Evolutionary conservation across 2,888 invertebrate species (phyloP).

Genomic region (Drosophila mimetica): DNA sequence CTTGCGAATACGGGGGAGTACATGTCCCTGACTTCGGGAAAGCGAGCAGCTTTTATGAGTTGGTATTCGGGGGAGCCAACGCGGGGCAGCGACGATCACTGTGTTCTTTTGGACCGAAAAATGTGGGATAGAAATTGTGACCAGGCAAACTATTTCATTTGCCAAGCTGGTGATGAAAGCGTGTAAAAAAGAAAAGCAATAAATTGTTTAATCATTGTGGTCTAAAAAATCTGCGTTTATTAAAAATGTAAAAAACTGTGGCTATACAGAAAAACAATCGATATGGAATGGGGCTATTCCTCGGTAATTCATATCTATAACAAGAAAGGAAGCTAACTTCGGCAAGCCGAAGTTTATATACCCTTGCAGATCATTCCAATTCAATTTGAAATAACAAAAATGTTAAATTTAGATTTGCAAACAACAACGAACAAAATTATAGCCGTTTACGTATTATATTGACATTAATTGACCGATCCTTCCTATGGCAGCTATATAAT

Average conservation of each 20-base stretch:
- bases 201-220: not conserved
- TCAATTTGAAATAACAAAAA: too few relatives aligned
- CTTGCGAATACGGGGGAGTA: not conserved
- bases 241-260: not conserved
- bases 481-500: too few relatives aligned
- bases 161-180: not conserved
- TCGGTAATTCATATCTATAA: too few relatives aligned
- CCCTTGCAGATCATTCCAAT: too few relatives aligned
- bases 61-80: not conserved
- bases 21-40: not conserved
- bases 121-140: not conserved
- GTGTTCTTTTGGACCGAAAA: not conserved
- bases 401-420: too few relatives aligned
- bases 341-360: too few relatives aligned
- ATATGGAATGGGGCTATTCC: too few relatives aligned
- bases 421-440: too few relatives aligned
- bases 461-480: too few relatives aligned
- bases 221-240: not conserved
- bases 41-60: not conserved
- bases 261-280: too few relatives aligned
- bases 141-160: not conserved
- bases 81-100: not conserved
- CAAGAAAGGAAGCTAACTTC: too few relatives aligned
- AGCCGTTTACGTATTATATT: too few relatives aligned
- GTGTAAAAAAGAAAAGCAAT: not conserved